Evolutionary conservation across 2,888 invertebrate genomes (phyloP), one percentile per base, ranked within the genome.

Genomic region (Muscina levida): DNA sequence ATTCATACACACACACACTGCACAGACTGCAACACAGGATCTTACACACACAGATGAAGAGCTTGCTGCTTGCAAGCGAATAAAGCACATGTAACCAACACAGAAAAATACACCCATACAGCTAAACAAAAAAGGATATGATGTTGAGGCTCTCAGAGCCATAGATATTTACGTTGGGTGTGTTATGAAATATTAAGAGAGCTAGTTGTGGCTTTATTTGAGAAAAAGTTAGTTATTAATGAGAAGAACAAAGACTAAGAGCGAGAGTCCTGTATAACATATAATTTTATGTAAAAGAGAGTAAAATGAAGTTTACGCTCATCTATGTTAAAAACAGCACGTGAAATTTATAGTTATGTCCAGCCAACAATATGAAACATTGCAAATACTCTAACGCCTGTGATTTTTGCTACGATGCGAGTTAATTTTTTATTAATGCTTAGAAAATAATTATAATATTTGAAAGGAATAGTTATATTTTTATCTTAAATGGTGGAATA

Each of bases 121-220:
- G n/a, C 6, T 22, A 19, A 4, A 10, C 44, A 44, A 53, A 53
- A n/a, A 53, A 53, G 53, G 53, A 53, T 24, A 2, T 53, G 53
- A 13, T 10, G 19, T 11, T 2, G 31, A 5, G 3, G 3, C 39
- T 42, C 62, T 62, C 62, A n/a, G n/a, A n/a, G n/a, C n/a, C n/a
- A n/a, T 62, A 44, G 8, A 44, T 37, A 22, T 22, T 6, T 4
- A 44, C n/a, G 42, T 44, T 62, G 62, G 62, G 62, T 62, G 62
- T 62, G 62, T 62, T 53, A 53, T 51, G 51, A 24, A 22, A 13
- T 11, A 22, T 11, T 22, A 5, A 24, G 53, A 53, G 53, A 53
- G 24, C 19, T 19, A 5, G 3, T 46, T 44, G 10, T 2, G 44
- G 4, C 10, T 37, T 17, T 17, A 19, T 46, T 2, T 46, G 15